Evolutionary conservation across 2,797 vertebrate species (phyloP), one percentile per base, ranked within the genome.

Genomic region (Agapornis canus): DNA sequence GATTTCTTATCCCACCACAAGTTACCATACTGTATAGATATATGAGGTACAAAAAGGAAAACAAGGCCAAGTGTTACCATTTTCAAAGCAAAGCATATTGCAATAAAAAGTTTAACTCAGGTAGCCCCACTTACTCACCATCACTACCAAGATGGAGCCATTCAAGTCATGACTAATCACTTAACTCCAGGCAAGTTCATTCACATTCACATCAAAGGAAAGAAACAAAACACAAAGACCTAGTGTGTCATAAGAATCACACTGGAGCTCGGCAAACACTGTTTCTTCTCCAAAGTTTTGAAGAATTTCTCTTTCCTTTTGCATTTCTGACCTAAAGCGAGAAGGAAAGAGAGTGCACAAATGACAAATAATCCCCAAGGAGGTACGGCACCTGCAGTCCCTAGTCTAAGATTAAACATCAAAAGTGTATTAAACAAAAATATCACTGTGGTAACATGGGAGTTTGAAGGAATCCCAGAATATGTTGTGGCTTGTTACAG

Each of bases 191-290:
- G 83, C 94, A 95, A 90, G 82, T 92, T 79, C 66, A 76, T 75
- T 92, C 86, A 93, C 66, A 76, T 75, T 90, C 86, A 95, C 92
- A 95, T 95, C 95, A 96, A 95, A 95, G 76, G 49, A 79, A 73
- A 92, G 69, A 93, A 94, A 45, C 13, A 10, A 68, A 90, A 90
- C 29, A 59, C 37, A 79, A 82, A 90, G 72, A 83, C 26, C 10
- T 75, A 68, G 35, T 25, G 76, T 54, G 70, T 90, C 8, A 6
- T 86, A 63, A 90, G 68, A 37, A 91, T 89, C 52, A 82, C 26
- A 77, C 3, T 29, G 18, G n/a, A 72, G 42, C 35, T 69, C 51
- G 52, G 52, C 18, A 90, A 90, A 72, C 17, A 43, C 5, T 22
- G 23, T 65, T 79, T 86, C 19, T 89, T 64, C 61, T 72, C 35